These are phyloP conservation scores for Takifugu ocellatus DNA, from an alignment of 2,797 vertebrate genomes.

Conservation along the genomic window DNA sequence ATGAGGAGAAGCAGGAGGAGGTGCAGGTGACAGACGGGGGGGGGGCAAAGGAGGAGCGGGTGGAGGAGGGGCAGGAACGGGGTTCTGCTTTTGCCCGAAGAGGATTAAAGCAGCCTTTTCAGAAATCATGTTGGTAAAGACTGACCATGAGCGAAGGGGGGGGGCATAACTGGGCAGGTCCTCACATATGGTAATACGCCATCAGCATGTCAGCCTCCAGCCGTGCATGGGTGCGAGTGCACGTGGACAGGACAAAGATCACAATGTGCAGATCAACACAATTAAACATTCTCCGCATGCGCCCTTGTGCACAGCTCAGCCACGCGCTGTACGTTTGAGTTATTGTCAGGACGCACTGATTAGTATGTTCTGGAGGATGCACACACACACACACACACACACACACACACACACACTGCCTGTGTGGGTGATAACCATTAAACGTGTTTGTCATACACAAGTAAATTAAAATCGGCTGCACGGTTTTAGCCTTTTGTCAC, in stretches of 20 bases:
- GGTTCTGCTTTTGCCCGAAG: conserved; percentile 15
- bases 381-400: conserved; percentile 1
- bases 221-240: conserved; percentile 17
- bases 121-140: too few species aligned
- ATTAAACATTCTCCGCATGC: neutral
- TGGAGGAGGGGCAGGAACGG: neutral
- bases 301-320: conserved; percentile 4
- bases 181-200: conserved; percentile 24
- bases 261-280: conserved; percentile 1
- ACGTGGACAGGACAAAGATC: neutral
- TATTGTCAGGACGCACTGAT: conserved; percentile 41
- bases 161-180: conserved; percentile 13
- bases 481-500: conserved; percentile 8
- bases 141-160: conserved; percentile 4
- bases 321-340: conserved; percentile 44
- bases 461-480: neutral
- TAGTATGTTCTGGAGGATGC: conserved; percentile 42
- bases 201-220: conserved; percentile 46
- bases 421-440: conserved; percentile 7
- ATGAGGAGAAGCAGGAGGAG: neutral
- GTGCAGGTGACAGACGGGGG: conserved; percentile 1
- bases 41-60: conserved; percentile 11
- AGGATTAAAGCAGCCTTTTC: conserved; percentile 23
- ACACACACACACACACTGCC: neutral
- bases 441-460: neutral